Percentiles rank a stretch among this genome's conserved stretches.
Evolutionary conservation across 2,797 vertebrate species (phyloP).

Genomic region (Taeniopygia guttata): DNA sequence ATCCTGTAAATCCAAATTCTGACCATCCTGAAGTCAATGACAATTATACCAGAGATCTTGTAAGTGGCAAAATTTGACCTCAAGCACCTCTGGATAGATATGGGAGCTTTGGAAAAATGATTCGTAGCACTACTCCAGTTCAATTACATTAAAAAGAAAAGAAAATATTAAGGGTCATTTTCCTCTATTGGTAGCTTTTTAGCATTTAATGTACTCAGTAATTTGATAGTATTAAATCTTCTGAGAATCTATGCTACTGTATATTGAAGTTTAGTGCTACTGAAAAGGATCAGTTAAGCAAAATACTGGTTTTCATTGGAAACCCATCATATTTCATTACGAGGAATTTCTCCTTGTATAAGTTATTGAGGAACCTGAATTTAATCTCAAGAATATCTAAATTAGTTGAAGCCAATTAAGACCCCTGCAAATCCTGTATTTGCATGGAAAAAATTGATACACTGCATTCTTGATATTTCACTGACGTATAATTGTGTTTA

Average conservation of each 20-base stretch:
- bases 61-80: not conserved
- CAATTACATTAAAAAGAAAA: not conserved
- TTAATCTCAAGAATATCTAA: not conserved
- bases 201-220: not conserved
- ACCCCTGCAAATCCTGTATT: not conserved
- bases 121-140: not conserved
- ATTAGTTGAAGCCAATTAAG: not conserved
- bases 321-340: not conserved
- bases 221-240: not conserved
- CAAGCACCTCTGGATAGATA: not conserved
- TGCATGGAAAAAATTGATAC: not conserved
- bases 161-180: not conserved
- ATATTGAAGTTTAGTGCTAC: not conserved
- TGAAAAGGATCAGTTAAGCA: not conserved
- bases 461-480: not conserved
- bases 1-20: not conserved
- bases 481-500: not conserved
- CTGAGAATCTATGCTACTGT: not conserved
- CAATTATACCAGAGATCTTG: not conserved
- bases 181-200: not conserved
- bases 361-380: not conserved
- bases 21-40: not conserved
- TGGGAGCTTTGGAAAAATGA: not conserved
- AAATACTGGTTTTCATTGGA: conserved; percentile 4
- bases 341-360: not conserved